Conservation (phyloP, 1,140 invertebrate genomes). For the Heliconius hewitsoni region DNA sequence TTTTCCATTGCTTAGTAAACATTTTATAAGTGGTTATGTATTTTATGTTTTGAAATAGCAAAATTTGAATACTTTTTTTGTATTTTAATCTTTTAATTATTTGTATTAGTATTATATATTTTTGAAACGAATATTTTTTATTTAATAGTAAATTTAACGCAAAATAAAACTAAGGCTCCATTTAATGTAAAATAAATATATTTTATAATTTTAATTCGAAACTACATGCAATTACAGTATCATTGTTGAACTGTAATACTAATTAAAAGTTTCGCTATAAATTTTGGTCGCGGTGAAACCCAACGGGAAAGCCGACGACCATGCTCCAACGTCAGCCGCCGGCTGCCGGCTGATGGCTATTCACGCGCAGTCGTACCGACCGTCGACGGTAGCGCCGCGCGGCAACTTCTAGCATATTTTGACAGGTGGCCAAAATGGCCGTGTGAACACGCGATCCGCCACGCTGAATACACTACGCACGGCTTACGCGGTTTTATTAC, state of each 20-base stretch:
- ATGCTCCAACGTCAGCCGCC: conserved; percentile 26
- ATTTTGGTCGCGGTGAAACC: conserved; percentile 66
- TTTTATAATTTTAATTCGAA: conserved; percentile 5
- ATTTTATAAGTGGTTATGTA: too few species aligned
- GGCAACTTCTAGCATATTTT: conserved; percentile 60
- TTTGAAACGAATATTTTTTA: not conserved
- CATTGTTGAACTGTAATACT: conserved; percentile 65
- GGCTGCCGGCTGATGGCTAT: conserved; percentile 41
- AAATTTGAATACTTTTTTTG: too few species aligned
- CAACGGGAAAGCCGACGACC: conserved; percentile 33
- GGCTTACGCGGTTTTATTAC: conserved; percentile 64
- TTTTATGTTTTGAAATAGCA: too few species aligned
- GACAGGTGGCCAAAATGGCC: conserved; percentile 77
- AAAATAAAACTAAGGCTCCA: not conserved
- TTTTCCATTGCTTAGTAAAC: too few species aligned
- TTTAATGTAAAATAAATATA: not conserved
- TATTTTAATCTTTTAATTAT: too few species aligned
- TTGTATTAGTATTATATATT: too few species aligned
- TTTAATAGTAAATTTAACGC: not conserved
- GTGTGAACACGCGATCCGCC: conserved; percentile 73
- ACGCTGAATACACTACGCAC: conserved; percentile 65
- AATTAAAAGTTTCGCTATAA: conserved; percentile 76
- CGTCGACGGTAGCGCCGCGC: conserved; percentile 63
- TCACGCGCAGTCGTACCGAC: conserved; percentile 74
- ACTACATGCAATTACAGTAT: conserved; percentile 43